These are phyloP conservation scores for Dynastes maya DNA, from an alignment of 2,888 invertebrate genomes.

Conservation along the genomic window DNA sequence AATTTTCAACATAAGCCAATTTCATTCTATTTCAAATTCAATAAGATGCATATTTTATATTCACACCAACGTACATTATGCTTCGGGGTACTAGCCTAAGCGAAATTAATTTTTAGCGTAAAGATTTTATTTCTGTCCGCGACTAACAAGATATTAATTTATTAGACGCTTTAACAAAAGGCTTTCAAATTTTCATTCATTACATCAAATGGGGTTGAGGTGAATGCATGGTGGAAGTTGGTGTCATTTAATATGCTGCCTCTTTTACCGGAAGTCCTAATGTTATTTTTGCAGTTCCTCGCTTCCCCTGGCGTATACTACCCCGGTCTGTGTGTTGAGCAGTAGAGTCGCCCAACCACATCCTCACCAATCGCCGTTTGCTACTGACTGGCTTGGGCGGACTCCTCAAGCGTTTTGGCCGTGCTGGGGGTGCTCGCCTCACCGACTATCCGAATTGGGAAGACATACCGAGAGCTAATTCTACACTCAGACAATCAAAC, in stretches of 20 bases:
- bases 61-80: neutral
- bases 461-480: slow-evolving; percentile 2
- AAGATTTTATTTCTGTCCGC: slow-evolving; percentile 9
- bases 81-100: neutral
- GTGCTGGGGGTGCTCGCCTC: neutral
- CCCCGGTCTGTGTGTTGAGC: slow-evolving; percentile 22
- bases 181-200: slow-evolving; percentile 41
- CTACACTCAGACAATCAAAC: slow-evolving; percentile 22
- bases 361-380: slow-evolving; percentile 6
- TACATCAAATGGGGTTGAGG: slow-evolving; percentile 26
- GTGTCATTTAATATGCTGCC: slow-evolving; percentile 48
- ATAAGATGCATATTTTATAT: neutral
- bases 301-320: slow-evolving; percentile 26
- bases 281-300: slow-evolving; percentile 48
- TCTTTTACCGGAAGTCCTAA: slow-evolving; percentile 45
- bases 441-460: slow-evolving; percentile 20
- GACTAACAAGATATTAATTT: slow-evolving; percentile 43
- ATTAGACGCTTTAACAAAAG: slow-evolving; percentile 40
- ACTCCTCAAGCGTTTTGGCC: slow-evolving; percentile 29
- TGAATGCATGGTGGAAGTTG: slow-evolving; percentile 40
- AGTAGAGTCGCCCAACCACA: slow-evolving; percentile 33
- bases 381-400: slow-evolving; percentile 21
- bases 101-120: slow-evolving; percentile 30
- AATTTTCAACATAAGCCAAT: too few species aligned
- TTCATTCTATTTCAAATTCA: neutral